These are phyloP conservation scores for Lepilemur ruficaudatus DNA, from an alignment of 2,797 vertebrate species.

Conservation along the genomic window DNA sequence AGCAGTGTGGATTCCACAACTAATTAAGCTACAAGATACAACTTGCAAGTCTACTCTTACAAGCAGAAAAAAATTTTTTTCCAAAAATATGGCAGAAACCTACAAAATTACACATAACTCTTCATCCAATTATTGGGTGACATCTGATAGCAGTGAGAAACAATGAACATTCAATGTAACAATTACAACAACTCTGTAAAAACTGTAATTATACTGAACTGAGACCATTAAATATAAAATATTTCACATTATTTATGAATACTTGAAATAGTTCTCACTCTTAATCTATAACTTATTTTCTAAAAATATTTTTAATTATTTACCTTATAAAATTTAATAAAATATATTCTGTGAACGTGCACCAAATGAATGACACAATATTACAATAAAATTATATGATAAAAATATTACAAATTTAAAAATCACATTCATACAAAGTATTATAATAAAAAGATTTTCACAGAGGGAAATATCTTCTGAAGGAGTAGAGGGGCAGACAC, in stretches of 20 bases:
- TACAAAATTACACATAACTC: not conserved
- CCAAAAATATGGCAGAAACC: not conserved
- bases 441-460: not conserved
- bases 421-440: not conserved
- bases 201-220: not conserved
- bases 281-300: not conserved
- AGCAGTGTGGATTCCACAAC: not conserved
- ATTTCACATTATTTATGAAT: conserved; percentile 21
- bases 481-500: not conserved
- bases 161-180: not conserved
- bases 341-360: not conserved
- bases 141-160: not conserved
- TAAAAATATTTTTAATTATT: not conserved
- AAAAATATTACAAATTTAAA: not conserved
- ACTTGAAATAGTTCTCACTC: not conserved
- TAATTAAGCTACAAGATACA: not conserved
- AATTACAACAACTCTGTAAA: not conserved
- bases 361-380: not conserved
- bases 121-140: conserved; percentile 1
- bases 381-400: not conserved
- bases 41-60: not conserved
- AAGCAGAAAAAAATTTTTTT: not conserved
- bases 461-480: not conserved
- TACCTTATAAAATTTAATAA: not conserved
- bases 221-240: not conserved